Evolutionary conservation across 2,888 invertebrate genomes (phyloP).

Genomic region (Catocala nupta): DNA sequence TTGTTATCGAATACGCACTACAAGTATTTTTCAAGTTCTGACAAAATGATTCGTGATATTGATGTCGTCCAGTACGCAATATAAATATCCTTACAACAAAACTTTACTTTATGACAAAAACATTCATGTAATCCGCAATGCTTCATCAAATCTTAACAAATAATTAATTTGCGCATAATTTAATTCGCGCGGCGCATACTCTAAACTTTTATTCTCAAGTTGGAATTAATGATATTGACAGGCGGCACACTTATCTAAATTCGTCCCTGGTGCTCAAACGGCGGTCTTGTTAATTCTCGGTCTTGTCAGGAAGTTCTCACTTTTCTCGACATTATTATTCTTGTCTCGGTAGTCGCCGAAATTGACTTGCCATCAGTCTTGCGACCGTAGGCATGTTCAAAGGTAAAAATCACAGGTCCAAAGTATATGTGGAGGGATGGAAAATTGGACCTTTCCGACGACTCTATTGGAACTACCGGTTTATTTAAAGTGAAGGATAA

Average conservation of each 20-base stretch:
- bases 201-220: conserved; percentile 15
- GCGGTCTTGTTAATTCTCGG: conserved; percentile 55
- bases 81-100: no score
- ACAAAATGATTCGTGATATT: no score
- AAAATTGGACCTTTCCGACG: conserved; percentile 24
- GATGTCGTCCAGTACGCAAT: no score
- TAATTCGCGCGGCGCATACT: conserved; percentile 3
- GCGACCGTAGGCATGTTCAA: conserved; percentile 37
- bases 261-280: conserved; percentile 37
- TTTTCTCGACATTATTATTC: conserved; percentile 60
- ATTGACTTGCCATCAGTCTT: conserved; percentile 45
- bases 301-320: conserved; percentile 56
- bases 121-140: no score
- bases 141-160: no score
- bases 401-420: conserved; percentile 42
- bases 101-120: no score
- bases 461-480: conserved; percentile 18
- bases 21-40: no score
- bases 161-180: conserved; percentile 7
- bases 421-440: conserved; percentile 23
- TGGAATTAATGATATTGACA: conserved; percentile 27
- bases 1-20: no score
- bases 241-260: conserved; percentile 26
- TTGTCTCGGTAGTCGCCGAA: conserved; percentile 50
- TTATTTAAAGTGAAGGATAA: conserved; percentile 1